phyloP scores from a whole-genome alignment of 2,113 vertebrate species.

The Urocynchramus pylzowi region DNA sequence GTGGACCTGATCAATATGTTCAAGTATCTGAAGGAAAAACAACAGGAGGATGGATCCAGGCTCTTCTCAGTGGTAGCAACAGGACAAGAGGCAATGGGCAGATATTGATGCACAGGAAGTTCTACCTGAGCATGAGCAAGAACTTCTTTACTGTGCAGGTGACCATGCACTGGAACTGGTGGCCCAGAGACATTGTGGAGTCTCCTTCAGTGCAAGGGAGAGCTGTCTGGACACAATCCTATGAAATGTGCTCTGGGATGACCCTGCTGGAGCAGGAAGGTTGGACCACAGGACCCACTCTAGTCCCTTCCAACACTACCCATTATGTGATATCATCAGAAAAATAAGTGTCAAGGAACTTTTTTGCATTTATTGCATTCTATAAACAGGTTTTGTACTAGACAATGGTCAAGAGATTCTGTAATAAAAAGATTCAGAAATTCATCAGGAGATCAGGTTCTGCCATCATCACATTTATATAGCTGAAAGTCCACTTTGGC shows the following conservation, averaged over 20 bases:
- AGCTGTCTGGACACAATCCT: not conserved
- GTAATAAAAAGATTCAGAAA: not conserved
- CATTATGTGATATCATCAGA: not conserved
- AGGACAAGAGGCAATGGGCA: not conserved
- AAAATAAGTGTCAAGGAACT: not conserved
- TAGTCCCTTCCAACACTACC: not conserved
- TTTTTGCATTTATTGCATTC: not conserved
- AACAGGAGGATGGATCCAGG: no score
- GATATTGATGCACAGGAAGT: not conserved
- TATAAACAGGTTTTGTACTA: not conserved
- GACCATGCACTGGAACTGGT: rapidly evolving
- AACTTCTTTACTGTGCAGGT: not conserved
- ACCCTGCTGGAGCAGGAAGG: not conserved
- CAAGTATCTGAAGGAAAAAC: not conserved
- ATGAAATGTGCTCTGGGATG: not conserved
- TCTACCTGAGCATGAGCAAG: not conserved
- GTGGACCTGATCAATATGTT: not conserved
- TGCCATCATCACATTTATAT: not conserved
- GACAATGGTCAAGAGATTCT: not conserved
- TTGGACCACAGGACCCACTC: not conserved
- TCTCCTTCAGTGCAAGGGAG: not conserved
- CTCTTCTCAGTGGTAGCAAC: not conserved
- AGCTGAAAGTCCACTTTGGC: constrained; percentile 27
- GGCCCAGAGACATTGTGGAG: not conserved
- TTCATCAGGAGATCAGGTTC: not conserved